Percentiles rank a stretch among this genome's conserved stretches.
These are phyloP conservation scores for Cataglyphis hispanica DNA, from an alignment of 1,140 invertebrate species.

Conservation along the genomic window DNA sequence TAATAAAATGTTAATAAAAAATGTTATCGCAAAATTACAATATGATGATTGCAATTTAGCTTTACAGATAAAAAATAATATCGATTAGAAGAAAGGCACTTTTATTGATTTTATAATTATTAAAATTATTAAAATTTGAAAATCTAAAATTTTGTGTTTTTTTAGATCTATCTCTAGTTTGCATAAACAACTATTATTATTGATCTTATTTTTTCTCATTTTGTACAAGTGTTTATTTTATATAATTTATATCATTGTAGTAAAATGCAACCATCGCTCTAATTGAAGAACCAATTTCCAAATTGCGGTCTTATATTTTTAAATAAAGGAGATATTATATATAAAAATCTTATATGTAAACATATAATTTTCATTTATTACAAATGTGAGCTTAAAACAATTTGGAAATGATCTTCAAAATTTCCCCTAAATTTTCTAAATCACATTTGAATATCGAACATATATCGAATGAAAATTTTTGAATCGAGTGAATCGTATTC, in stretches of 20 bases:
- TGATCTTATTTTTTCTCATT: background rate
- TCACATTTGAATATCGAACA: background rate
- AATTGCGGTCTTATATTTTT: background rate
- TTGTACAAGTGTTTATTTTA: background rate
- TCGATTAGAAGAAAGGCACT: background rate
- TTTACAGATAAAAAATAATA: constrained; percentile 21
- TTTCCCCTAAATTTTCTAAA: too few species aligned
- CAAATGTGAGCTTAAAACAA: background rate
- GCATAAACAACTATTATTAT: constrained; percentile 7
- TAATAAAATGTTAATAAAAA: constrained; percentile 19
- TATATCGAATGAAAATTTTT: background rate
- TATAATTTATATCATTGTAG: background rate
- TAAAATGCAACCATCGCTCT: background rate
- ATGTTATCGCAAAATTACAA: constrained; percentile 32
- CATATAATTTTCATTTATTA: background rate
- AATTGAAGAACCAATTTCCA: background rate
- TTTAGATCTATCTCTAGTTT: background rate
- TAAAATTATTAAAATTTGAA: background rate
- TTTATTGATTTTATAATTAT: background rate
- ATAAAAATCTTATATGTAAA: background rate
- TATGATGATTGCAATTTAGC: background rate
- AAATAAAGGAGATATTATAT: background rate
- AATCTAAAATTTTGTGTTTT: background rate
- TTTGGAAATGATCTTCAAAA: background rate
- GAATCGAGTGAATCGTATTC: background rate